Evolutionary conservation across 30 jellyfish, hydroid and myxozoan species (phyloP).

Genomic region (Hydractinia symbiolongicarpus): DNA sequence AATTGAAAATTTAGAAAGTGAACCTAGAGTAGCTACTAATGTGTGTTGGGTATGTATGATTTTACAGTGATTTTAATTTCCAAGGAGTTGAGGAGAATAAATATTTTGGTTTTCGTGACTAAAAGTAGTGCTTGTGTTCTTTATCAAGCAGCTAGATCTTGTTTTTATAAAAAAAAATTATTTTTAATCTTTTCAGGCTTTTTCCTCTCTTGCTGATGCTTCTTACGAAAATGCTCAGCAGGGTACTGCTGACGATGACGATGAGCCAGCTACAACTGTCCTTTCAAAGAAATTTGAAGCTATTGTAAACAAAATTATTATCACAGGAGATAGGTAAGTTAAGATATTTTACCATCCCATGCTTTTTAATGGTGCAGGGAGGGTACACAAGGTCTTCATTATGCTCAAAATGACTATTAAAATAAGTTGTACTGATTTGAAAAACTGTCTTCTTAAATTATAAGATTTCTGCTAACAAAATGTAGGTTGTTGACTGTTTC

Average conservation of each 20-base stretch:
- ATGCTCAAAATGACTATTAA: too few relatives aligned
- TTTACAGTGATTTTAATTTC: not conserved
- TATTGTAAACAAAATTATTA: constrained; percentile 61
- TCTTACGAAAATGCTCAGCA: constrained; percentile 70
- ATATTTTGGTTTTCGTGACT: too few relatives aligned
- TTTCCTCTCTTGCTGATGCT: constrained; percentile 95
- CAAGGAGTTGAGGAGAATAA: too few relatives aligned
- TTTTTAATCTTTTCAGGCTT: constrained; percentile 53
- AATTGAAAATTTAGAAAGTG: constrained; percentile 77
- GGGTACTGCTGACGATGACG: constrained; percentile 48
- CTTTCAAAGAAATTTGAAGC: constrained; percentile 61
- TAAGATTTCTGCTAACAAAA: too few relatives aligned
- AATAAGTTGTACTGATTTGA: too few relatives aligned
- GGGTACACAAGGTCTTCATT: too few relatives aligned
- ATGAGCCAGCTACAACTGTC: constrained; percentile 69
- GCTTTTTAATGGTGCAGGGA: too few relatives aligned
- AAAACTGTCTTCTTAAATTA: too few relatives aligned
- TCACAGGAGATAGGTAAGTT: constrained; percentile 83
- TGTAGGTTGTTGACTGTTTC: too few relatives aligned
- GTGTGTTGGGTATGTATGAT: constrained; percentile 90
- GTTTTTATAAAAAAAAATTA: not conserved
- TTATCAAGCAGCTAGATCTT: too few relatives aligned
- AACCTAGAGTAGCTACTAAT: constrained; percentile 96
- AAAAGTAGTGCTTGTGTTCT: too few relatives aligned
- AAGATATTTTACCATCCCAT: not conserved